Conservation (phyloP, 1,140 invertebrate genomes). For the Trichonephila inaurata region DNA sequence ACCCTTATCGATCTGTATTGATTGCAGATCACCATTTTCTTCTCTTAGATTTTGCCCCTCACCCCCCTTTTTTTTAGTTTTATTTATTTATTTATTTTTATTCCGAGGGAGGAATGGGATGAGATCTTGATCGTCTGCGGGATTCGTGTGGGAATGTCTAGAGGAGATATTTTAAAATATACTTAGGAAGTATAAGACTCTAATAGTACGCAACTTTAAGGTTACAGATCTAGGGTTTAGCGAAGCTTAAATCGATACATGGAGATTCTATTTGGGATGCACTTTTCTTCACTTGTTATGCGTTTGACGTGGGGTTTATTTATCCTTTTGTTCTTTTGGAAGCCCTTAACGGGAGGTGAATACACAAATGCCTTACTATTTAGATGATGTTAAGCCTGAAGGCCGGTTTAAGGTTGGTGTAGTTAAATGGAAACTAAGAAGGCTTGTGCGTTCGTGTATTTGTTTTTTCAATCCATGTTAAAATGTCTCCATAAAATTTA, state of each 20-base stretch:
- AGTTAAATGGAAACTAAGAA: background rate
- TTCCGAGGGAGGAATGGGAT: background rate
- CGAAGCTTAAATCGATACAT: background rate
- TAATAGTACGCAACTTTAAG: background rate
- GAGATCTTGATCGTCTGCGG: constrained; percentile 45
- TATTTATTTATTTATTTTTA: background rate
- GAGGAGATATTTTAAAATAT: constrained; percentile 20
- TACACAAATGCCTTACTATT: background rate
- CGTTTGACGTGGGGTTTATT: background rate
- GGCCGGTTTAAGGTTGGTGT: background rate
- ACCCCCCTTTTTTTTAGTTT: background rate
- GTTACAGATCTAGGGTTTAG: background rate
- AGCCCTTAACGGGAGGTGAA: background rate
- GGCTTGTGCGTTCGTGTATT: too few species aligned
- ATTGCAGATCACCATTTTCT: constrained; percentile 69
- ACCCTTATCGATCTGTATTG: constrained; percentile 71
- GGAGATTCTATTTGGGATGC: too few species aligned
- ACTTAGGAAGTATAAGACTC: background rate
- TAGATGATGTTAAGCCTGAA: background rate
- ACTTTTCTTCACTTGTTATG: constrained; percentile 30
- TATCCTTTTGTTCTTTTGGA: background rate
- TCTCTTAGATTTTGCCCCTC: constrained; percentile 15
- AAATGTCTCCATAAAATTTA: too few species aligned
- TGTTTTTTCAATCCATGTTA: too few species aligned
- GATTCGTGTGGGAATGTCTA: background rate